phyloP scores from a whole-genome alignment of 2,113 vertebrate species.

The Macaca mulatta region DNA sequence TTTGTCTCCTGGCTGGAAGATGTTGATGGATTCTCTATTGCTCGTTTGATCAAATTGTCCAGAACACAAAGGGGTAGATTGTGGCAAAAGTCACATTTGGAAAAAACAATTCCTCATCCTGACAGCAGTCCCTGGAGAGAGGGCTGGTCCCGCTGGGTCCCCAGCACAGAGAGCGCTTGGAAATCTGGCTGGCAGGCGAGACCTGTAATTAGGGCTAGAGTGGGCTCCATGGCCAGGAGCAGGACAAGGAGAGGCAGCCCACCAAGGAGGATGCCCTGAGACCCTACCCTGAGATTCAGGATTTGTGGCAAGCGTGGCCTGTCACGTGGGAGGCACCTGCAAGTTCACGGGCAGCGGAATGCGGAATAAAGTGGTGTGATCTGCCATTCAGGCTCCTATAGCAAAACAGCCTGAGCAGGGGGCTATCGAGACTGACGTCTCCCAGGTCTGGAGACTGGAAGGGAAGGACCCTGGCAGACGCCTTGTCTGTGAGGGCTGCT shows the following conservation, averaged over 20 bases:
- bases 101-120: accelerated
- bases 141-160: not conserved
- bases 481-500: not conserved
- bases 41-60: not conserved
- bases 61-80: accelerated
- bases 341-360: accelerated
- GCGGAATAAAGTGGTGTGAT: accelerated
- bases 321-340: accelerated
- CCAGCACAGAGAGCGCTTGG: accelerated
- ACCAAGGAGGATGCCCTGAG: accelerated
- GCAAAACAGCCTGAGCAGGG: not conserved
- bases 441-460: not conserved
- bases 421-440: not conserved
- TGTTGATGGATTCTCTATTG: not conserved
- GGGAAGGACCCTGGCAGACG: not conserved
- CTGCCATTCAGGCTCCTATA: not conserved
- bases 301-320: not conserved
- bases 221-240: accelerated
- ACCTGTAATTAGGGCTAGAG: accelerated
- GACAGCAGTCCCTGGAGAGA: accelerated
- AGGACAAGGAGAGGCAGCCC: accelerated
- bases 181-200: not conserved
- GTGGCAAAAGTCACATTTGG: not conserved
- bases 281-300: not conserved
- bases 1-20: not conserved